Percentiles rank a stretch among this genome's conserved stretches.
phyloP scores from a whole-genome alignment of 1,140 invertebrate species.

The Nasonia vitripennis region DNA sequence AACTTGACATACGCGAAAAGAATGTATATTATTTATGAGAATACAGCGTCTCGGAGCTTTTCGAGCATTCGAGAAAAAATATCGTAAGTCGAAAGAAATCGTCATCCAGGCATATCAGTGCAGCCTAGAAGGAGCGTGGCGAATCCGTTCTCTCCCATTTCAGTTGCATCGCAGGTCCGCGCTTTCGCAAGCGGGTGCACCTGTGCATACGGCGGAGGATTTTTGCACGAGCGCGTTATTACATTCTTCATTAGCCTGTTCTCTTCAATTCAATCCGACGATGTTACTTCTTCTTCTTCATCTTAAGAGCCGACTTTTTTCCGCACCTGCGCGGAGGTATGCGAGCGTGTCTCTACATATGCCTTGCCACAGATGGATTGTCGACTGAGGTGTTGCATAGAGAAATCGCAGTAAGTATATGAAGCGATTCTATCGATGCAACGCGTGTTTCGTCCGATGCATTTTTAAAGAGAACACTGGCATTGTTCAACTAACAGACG shows the following conservation, averaged over 20 bases:
- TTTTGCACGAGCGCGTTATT: slow-evolving; percentile 36
- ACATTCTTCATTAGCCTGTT: slow-evolving; percentile 45
- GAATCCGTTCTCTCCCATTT: neutral
- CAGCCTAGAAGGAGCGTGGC: neutral
- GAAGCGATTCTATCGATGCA: too few species aligned
- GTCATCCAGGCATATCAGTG: too few species aligned
- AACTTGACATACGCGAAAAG: neutral
- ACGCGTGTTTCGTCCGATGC: too few species aligned
- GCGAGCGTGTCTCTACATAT: neutral
- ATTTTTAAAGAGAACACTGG: too few species aligned
- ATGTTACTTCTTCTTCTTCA: neutral
- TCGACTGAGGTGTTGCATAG: neutral
- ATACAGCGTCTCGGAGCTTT: too few species aligned
- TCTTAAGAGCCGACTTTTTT: neutral
- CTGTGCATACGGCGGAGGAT: slow-evolving; percentile 9
- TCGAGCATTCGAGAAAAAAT: too few species aligned
- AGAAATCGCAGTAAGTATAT: neutral
- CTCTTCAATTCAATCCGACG: neutral
- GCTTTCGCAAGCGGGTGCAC: too few species aligned
- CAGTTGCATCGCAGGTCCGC: slow-evolving; percentile 29
- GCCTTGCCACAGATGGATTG: neutral
- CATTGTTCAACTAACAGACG: too few species aligned
- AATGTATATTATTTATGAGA: neutral
- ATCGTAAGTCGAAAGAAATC: too few species aligned
- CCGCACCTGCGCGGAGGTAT: neutral